Evolutionary conservation across 1,140 invertebrate species (phyloP).

Genomic region (Euwallacea similis): DNA sequence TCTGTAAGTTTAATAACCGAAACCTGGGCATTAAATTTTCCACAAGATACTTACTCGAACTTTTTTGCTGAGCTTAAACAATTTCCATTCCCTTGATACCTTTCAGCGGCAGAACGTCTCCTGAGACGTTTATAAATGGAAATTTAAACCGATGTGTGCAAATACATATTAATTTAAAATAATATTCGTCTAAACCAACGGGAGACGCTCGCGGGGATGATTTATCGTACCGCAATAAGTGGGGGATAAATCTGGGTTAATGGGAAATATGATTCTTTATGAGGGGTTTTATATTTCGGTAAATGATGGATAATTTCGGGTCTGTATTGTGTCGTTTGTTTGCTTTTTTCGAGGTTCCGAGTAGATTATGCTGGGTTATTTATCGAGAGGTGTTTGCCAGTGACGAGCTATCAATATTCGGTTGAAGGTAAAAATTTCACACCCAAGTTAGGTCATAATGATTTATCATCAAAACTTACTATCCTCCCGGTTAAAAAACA

Average conservation of each 20-base stretch:
- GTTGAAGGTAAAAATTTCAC: too few species aligned
- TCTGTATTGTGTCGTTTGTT: slow-evolving; percentile 4
- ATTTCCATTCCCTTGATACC: too few species aligned
- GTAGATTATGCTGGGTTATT: not conserved
- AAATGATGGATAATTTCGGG: slow-evolving; percentile 18
- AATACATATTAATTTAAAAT: slow-evolving; percentile 14
- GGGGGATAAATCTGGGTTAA: slow-evolving; percentile 19
- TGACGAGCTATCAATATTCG: not conserved
- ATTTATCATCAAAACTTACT: too few species aligned
- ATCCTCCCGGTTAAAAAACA: too few species aligned
- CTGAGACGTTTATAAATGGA: slow-evolving; percentile 3
- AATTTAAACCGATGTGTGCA: slow-evolving; percentile 11
- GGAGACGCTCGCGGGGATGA: slow-evolving; percentile 5
- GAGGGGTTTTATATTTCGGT: slow-evolving; percentile 18
- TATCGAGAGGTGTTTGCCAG: not conserved
- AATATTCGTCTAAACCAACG: slow-evolving; percentile 5
- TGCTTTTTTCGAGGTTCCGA: not conserved
- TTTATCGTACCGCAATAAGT: slow-evolving; percentile 11
- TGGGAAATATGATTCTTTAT: slow-evolving; percentile 19
- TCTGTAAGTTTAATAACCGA: too few species aligned
- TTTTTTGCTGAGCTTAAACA: too few species aligned
- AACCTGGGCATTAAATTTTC: not conserved
- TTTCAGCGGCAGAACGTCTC: not conserved
- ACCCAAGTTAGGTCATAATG: too few species aligned
- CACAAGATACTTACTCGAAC: too few species aligned